phyloP scores from a whole-genome alignment of 2,113 vertebrate genomes.

The Hyaena hyaena region DNA sequence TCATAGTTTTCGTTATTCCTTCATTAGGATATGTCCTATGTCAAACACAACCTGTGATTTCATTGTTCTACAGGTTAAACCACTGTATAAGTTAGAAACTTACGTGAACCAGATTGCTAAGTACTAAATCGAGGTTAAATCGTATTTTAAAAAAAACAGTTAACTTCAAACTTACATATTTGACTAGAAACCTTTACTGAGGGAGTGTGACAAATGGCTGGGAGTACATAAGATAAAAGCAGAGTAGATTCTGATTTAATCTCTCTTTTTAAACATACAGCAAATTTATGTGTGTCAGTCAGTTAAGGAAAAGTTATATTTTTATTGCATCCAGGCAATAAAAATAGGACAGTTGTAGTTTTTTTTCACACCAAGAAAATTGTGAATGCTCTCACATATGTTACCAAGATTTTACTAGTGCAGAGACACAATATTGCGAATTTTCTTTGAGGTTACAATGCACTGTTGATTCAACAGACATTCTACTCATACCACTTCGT shows the following conservation, averaged over 20 bases:
- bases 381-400: neutral
- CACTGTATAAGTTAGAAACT: neutral
- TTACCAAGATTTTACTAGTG: neutral
- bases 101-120: neutral
- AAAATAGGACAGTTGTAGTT: constrained; percentile 52
- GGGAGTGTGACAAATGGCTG: neutral
- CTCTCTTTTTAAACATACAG: neutral
- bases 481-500: neutral
- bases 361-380: constrained; percentile 28
- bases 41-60: neutral
- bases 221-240: neutral
- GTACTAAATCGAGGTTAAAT: neutral
- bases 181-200: neutral
- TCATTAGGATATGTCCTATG: neutral
- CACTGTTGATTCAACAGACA: neutral
- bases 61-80: neutral
- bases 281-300: neutral
- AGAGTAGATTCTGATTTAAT: neutral
- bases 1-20: neutral
- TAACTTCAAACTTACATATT: neutral
- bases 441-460: neutral
- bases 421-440: neutral
- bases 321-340: constrained; percentile 22
- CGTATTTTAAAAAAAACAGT: neutral
- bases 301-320: neutral